These are phyloP conservation scores for Hirudinaria manillensis DNA, from an alignment of 2,888 invertebrate species.

Conservation along the genomic window DNA sequence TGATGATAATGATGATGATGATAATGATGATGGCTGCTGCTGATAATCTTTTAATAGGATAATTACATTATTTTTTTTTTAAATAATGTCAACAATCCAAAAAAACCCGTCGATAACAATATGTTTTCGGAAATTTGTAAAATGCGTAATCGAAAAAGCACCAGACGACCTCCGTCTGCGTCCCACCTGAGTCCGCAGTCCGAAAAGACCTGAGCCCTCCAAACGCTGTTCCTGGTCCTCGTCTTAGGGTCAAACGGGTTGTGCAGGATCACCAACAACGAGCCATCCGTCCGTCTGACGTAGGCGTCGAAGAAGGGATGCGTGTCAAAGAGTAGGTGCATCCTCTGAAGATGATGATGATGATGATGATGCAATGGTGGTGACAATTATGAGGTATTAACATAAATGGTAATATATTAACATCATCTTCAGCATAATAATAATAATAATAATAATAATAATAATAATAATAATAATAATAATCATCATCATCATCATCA, in stretches of 20 bases:
- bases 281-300: not conserved
- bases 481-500: not conserved
- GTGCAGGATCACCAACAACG: not conserved
- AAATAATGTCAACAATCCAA: no score
- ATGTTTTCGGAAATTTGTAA: no score
- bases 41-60: no score
- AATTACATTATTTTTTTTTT: no score
- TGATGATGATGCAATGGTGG: not conserved
- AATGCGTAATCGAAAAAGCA: no score
- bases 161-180: no score
- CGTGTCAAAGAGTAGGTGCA: not conserved
- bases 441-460: not conserved
- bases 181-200: conserved; percentile 25
- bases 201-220: not conserved
- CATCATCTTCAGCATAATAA: not conserved
- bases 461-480: not conserved
- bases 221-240: not conserved
- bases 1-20: no score
- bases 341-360: conserved; percentile 9
- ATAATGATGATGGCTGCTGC: no score
- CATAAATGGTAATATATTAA: not conserved
- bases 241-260: not conserved
- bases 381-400: not conserved
- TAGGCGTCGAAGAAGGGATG: not conserved
- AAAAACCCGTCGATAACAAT: no score